Evolutionary conservation across 2,113 vertebrate genomes (phyloP), one percentile per base, ranked within the genome.

Genomic region (Pterocles orientalis): DNA sequence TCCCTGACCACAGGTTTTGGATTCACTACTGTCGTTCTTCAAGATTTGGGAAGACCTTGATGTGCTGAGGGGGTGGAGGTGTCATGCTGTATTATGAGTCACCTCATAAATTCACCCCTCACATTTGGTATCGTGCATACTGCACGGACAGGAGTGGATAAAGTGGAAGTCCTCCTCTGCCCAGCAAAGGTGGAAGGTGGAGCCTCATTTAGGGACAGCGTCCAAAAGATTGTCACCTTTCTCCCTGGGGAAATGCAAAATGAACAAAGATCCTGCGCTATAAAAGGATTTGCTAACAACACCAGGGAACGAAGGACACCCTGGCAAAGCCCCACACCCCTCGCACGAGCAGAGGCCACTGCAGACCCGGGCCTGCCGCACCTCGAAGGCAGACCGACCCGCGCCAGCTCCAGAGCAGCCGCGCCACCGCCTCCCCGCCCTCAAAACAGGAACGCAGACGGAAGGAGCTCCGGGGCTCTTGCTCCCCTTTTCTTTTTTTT

Each of bases 81-180:
- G 13, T 24, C 18, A 64, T 17, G 28, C 24, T 69, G 25, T 12
- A 2, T 34, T 73, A 50, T 21, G 53, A 28, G 47, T 45, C 21
- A 31, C 25, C 43, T 54, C 34, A 24, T 9, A 19, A 65, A 65
- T 31, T 48, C 51, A 45, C 19, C 3, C 26, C 11, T 54, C 8
- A 4, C 58, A 21, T 23, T 8, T 41, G 31, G 24, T 28, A 18
- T 13, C 61, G 53, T 41, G 33, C 45, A 13, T 29, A 4, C 60
- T n/a, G n/a, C n/a, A 7, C 0, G 4, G 26, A 18, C 5, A 28
- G 54, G 66, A n/a, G 23, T 0, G 14, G 39, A 33, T 20, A 13
- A 41, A 64, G 51, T 18, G 12, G 33, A 45, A 33, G 29, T 9
- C 36, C 48, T 89, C 10, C 29, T 81, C 39, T 28, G 51, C 41